Conservation (phyloP, 1,140 invertebrate genomes). For the Heliconius hewitsoni region DNA sequence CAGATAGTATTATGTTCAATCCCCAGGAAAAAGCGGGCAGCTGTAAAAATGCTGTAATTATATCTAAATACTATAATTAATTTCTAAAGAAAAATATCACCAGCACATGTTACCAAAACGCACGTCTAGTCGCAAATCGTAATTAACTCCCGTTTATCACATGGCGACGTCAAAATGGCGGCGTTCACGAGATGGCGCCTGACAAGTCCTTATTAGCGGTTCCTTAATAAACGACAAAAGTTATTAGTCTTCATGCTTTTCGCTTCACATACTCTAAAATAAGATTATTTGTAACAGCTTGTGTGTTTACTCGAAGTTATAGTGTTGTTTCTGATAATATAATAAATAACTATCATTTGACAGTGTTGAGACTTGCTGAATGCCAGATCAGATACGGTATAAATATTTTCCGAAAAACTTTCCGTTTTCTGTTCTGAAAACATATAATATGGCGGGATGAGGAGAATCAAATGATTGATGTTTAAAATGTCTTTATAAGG, state of each 20-base stretch:
- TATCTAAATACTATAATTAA: neutral
- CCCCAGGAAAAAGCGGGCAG: too few relatives aligned
- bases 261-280: slow-evolving; percentile 9
- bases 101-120: slow-evolving; percentile 31
- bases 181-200: slow-evolving; percentile 36
- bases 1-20: too few relatives aligned
- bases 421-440: too few relatives aligned
- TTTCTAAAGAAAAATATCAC: slow-evolving; percentile 9
- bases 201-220: slow-evolving; percentile 42
- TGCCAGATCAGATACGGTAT: too few relatives aligned
- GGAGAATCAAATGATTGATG: too few relatives aligned
- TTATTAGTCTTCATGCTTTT: slow-evolving; percentile 29
- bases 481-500: too few relatives aligned
- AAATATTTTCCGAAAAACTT: neutral
- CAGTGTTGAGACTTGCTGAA: neutral
- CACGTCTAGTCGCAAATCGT: slow-evolving; percentile 38
- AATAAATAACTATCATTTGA: neutral
- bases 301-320: neutral
- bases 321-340: neutral
- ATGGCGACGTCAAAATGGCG: slow-evolving; percentile 41
- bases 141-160: slow-evolving; percentile 44
- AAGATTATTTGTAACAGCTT: slow-evolving; percentile 9
- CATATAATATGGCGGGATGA: too few relatives aligned
- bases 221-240: slow-evolving; percentile 39
- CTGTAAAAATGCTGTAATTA: neutral